These are phyloP conservation scores for Ephydatia muelleri DNA, from an alignment of 37 sponge, comb jelly and placozoan genomes.

Conservation along the genomic window DNA sequence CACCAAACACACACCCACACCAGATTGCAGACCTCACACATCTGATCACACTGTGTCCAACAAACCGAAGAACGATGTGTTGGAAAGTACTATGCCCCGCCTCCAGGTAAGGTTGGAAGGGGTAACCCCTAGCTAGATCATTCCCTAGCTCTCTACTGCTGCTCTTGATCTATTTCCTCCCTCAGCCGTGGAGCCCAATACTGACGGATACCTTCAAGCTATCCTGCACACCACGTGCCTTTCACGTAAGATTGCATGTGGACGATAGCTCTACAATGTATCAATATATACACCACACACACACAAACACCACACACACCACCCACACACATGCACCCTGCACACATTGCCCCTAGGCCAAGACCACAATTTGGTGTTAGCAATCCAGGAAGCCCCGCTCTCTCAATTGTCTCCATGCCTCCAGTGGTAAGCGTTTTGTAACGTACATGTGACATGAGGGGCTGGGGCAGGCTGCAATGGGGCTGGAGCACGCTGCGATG, in stretches of 20 bases:
- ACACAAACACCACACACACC: too few relatives aligned
- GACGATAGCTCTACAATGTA: too few relatives aligned
- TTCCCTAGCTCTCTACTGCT: too few relatives aligned
- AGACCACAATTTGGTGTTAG: background rate
- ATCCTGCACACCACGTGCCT: background rate
- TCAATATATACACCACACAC: too few relatives aligned
- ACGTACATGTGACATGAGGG: too few relatives aligned
- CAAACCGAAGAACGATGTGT: conserved; percentile 76
- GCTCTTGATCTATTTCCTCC: background rate
- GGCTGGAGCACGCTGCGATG: too few relatives aligned
- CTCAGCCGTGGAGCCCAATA: conserved; percentile 19
- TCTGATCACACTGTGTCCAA: conserved; percentile 76
- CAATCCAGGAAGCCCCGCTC: conserved; percentile 61
- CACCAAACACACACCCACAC: too few relatives aligned
- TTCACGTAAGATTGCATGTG: too few relatives aligned
- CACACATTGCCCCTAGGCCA: background rate
- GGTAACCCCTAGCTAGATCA: too few relatives aligned
- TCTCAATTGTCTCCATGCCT: conserved; percentile 58
- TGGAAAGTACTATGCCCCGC: conserved; percentile 80
- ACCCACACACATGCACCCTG: too few relatives aligned
- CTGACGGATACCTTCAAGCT: conserved; percentile 9
- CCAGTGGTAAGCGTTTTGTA: background rate
- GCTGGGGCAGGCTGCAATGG: too few relatives aligned
- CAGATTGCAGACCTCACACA: conserved; percentile 86
- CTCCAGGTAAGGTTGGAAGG: too few relatives aligned